These are phyloP conservation scores for Orthosia incerta DNA, from an alignment of 2,888 invertebrate species.

Conservation along the genomic window DNA sequence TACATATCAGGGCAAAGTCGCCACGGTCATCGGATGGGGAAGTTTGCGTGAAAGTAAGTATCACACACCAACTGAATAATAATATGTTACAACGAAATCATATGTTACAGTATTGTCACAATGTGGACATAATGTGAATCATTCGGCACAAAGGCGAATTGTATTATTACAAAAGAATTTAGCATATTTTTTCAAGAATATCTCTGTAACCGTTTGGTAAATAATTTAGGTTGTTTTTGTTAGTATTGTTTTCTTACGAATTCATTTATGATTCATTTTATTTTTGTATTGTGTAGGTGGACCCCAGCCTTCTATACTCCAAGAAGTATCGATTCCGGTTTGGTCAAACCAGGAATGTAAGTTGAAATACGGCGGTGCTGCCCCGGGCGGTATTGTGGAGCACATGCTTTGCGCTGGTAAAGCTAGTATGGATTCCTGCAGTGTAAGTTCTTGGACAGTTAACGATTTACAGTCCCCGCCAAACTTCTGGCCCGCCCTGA, in stretches of 20 bases:
- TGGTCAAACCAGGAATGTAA: conserved; percentile 95
- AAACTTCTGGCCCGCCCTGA: too few relatives aligned
- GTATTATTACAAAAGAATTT: conserved; percentile 20
- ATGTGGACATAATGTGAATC: conserved; percentile 12
- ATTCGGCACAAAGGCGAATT: conserved; percentile 22
- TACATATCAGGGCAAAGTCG: conserved; percentile 93
- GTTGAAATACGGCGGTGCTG: conserved; percentile 95
- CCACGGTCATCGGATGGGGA: conserved; percentile 97
- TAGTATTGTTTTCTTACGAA: conserved; percentile 10
- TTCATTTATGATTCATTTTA: conserved; percentile 10
- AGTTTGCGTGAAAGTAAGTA: conserved; percentile 94
- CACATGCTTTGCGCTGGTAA: conserved; percentile 97
- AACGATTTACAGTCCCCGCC: too few relatives aligned
- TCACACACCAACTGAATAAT: background rate
- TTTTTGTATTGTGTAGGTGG: conserved; percentile 90
- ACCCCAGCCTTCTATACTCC: conserved; percentile 95
- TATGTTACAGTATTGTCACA: background rate
- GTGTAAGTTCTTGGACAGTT: conserved; percentile 90
- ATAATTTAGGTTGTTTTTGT: conserved; percentile 17
- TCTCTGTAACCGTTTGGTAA: background rate
- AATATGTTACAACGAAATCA: background rate
- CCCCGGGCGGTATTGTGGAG: conserved; percentile 97
- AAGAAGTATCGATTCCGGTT: conserved; percentile 96
- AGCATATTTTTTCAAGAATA: conserved; percentile 18
- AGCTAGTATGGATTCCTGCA: conserved; percentile 96